Evolutionary conservation across 2,888 invertebrate species (phyloP), one percentile per base, ranked within the genome.

Genomic region (Exocentrus adspersus): DNA sequence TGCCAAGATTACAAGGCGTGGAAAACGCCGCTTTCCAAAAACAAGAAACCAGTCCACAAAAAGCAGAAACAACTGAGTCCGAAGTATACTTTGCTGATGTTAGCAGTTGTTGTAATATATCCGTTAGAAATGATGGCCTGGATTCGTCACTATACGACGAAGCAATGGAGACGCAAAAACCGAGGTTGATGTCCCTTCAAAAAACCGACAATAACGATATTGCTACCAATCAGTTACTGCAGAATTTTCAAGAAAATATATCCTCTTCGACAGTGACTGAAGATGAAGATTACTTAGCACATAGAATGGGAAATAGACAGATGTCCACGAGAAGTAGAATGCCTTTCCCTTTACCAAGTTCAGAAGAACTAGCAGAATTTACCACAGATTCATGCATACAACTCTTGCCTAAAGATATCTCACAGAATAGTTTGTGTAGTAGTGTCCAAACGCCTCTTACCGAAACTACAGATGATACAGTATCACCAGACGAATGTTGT

Each of bases 61-160:
- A 85, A 65, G 76, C 82, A 9, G 90, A 89, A 75, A 87, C 89
- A 20, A 87, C 92, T 0, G 93, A 93, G 76, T 92, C 92, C 0
- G 94, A 94, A 78, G 89, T 94, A 0, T 94, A 94, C 78, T 94
- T 94, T 75, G 93, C 93, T 0, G 93, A 94, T 72, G 93, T 93
- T 0, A 93, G 93, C 20, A 92, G 92, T 62, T 93, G 93, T 75
- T 93, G 93, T 75, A 91, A 91, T 75, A 89, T 90, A 51, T 91
- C 91, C 2, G 86, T 91, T 0, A 75, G 83, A 62, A 84, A 85
- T 71, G 84, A 85, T 64, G 86, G 86, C 0, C 86, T 86, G 5
- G 87, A 87, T 71, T 87, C 87, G 9, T 86, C 86, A 20, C 81
- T 87, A 37, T 87, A 88, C 70, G 87, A 87, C 70, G 84, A 87